Base-by-base conservation (phyloP, 2,888 invertebrate genomes). In the Polyploca ridens region DNA sequence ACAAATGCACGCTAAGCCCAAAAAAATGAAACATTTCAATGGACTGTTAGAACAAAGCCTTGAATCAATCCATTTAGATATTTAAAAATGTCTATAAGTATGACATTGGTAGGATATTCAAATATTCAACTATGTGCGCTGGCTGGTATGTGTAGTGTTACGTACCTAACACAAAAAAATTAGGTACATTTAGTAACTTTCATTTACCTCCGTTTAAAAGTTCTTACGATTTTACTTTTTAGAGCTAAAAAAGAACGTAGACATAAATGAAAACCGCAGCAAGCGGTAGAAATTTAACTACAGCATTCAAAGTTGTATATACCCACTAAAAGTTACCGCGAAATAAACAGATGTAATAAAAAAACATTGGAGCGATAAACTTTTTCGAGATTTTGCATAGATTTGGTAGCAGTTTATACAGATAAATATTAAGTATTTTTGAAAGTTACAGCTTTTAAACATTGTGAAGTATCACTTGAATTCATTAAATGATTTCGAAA, bases 331-430 rank as follows among this genome's bases (percentile, higher is more conserved):
- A 35, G 33, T 33, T 33, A 33, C 33, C 58, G 58, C 27, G 35
- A 33, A 19, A 54, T 54, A 54, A 54, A 54, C 54, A 19, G 54
- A 54, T 54, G 54, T 54, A 54, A 54, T 13, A 13, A 54, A 35
- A n/a, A 41, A 62, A 49, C 41, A 33, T 54, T 33, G 46, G 62
- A 62, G 66, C 64, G 62, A 63, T 64, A 66, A 63, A 66, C 33
- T 63, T 64, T 58, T 63, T 59, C 61, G 54, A 62, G 66, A 67
- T 68, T 19, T 10, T 19, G 19, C 10, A 2, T 19, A 54, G 54
- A 54, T 54, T 54, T 19, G 16, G 10, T 0, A 19, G 10, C 10
- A 54, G 54, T 49, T 49, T 16, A 49, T 16, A 10, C 19, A 19
- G 19, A 19, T 3, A 19, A 19, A 54, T 10, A 54, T 19, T 54